A percentile compares a stretch with the other conserved stretches of the same genome.
These are phyloP conservation scores for Campoplex capitator DNA, from an alignment of 2,888 invertebrate genomes.

Conservation along the genomic window DNA sequence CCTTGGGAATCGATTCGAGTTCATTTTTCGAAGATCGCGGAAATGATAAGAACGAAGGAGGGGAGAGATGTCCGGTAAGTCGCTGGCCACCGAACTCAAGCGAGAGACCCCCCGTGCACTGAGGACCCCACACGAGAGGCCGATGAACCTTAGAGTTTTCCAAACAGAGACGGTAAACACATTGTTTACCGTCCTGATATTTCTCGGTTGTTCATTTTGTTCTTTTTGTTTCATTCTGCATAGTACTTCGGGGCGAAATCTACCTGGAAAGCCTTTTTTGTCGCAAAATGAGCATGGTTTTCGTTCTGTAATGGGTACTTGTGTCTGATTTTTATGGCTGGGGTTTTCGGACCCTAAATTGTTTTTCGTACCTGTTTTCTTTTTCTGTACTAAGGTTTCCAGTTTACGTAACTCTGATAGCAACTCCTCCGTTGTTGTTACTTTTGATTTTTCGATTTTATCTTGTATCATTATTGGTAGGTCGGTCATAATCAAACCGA, in stretches of 20 bases:
- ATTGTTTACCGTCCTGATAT: slow-evolving; percentile 49
- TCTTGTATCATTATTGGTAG: slow-evolving; percentile 51
- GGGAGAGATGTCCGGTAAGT: no score
- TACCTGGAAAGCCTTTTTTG: slow-evolving; percentile 57
- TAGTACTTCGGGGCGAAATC: slow-evolving; percentile 50
- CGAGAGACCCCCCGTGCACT: no score
- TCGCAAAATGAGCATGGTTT: slow-evolving; percentile 57
- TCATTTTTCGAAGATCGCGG: no score
- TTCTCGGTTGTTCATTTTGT: slow-evolving; percentile 41
- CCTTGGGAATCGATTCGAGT: no score
- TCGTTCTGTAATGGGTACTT: slow-evolving; percentile 42
- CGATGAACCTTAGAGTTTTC: no score
- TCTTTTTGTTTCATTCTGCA: slow-evolving; percentile 55
- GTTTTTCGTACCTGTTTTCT: slow-evolving; percentile 23
- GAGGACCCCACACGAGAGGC: no score
- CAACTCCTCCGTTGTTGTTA: slow-evolving; percentile 47
- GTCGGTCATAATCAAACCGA: slow-evolving; percentile 47
- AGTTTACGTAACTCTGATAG: slow-evolving; percentile 47
- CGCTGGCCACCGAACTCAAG: no score
- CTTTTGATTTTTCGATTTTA: slow-evolving; percentile 52
- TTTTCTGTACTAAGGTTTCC: slow-evolving; percentile 44
- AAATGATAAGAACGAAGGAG: no score
- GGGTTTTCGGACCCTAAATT: slow-evolving; percentile 41
- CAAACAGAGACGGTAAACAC: no score
- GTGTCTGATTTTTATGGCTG: slow-evolving; percentile 51